Conservation (phyloP, 2,888 invertebrate genomes). For the Thera obeliscata region DNA sequence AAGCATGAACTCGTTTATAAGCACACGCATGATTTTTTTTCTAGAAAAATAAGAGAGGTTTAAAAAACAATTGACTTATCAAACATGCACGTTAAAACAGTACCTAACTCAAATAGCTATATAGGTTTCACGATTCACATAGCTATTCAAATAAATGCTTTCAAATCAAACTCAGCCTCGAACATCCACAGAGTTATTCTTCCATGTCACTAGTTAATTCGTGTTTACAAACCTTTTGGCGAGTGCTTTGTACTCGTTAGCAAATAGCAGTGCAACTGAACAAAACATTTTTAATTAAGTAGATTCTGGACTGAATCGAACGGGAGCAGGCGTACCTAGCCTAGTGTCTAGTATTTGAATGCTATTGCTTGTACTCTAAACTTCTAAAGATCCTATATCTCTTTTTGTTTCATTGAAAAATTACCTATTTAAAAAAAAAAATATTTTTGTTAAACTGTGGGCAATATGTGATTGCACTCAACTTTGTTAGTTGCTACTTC, state of each 20-base stretch:
- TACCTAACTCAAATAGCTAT: neutral
- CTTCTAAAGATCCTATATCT: too few relatives aligned
- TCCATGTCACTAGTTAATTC: constrained; percentile 24
- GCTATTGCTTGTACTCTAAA: neutral
- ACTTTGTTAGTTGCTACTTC: too few relatives aligned
- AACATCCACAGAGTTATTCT: constrained; percentile 7
- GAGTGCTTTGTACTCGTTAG: constrained; percentile 29
- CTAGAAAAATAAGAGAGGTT: too few relatives aligned
- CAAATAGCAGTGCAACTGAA: constrained; percentile 31
- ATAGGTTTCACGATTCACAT: neutral
- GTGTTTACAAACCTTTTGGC: constrained; percentile 32
- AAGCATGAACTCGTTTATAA: too few relatives aligned
- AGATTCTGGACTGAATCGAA: constrained; percentile 19
- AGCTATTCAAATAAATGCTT: neutral
- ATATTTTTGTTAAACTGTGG: too few relatives aligned
- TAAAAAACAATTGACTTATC: too few relatives aligned
- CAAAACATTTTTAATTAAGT: constrained; percentile 34
- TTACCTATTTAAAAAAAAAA: too few relatives aligned
- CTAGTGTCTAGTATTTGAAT: neutral
- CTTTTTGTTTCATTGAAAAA: too few relatives aligned
- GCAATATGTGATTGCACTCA: too few relatives aligned
- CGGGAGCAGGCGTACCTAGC: neutral
- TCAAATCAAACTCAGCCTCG: neutral
- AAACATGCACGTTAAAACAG: too few relatives aligned
- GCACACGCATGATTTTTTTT: too few relatives aligned